Evolutionary conservation across 2,113 vertebrate genomes (phyloP).

Genomic region (Ascaphus truei): DNA sequence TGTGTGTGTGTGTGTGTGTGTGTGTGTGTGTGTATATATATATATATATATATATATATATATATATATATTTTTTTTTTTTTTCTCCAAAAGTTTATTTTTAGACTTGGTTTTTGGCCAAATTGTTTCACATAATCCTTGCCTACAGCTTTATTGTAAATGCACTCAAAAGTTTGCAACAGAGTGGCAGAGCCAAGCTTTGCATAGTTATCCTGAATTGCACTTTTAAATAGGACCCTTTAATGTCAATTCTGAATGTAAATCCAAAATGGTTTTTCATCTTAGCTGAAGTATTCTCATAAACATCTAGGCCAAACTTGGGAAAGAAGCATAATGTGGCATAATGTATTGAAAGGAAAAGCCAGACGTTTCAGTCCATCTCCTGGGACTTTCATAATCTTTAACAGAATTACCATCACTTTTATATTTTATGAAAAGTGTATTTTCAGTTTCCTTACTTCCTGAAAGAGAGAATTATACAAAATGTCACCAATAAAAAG

Average conservation of each 20-base stretch:
- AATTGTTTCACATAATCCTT: neutral
- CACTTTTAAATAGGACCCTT: slow-evolving; percentile 6
- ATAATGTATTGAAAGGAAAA: neutral
- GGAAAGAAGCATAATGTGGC: slow-evolving; percentile 14
- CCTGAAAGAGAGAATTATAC: neutral
- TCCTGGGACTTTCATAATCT: slow-evolving; percentile 17
- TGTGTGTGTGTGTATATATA: no score
- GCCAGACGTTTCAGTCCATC: neutral
- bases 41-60: no score
- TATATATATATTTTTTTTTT: no score
- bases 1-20: no score
- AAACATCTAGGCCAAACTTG: slow-evolving; percentile 6
- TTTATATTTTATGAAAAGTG: slow-evolving; percentile 20
- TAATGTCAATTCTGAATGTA: slow-evolving; percentile 14
- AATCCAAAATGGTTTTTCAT: slow-evolving; percentile 15
- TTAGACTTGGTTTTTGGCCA: slow-evolving; percentile 8
- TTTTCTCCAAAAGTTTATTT: slow-evolving; percentile 9
- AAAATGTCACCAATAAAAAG: neutral
- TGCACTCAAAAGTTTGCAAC: slow-evolving; percentile 15
- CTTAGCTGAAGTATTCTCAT: slow-evolving; percentile 19
- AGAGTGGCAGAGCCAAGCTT: neutral
- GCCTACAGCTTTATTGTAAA: neutral
- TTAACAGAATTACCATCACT: slow-evolving; percentile 24
- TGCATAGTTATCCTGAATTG: neutral
- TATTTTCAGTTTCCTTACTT: neutral